Evolutionary conservation across 2,797 vertebrate genomes (phyloP).

Genomic region (Amazona finschi): DNA sequence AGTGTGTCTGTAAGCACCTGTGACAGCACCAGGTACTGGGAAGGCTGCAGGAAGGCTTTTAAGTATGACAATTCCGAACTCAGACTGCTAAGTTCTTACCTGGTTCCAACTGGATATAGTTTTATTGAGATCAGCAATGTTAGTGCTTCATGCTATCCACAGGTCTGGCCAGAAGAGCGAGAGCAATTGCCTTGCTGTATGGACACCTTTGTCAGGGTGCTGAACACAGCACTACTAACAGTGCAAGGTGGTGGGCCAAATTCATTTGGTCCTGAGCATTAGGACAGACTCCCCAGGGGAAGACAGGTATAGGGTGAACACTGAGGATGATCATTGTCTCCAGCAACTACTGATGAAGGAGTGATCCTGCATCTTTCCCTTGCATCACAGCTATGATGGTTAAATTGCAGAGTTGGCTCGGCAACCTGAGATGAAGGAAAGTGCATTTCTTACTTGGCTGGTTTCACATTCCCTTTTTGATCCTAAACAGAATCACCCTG

Average conservation of each 20-base stretch:
- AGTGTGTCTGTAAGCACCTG: fast-evolving
- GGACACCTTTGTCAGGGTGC: not conserved
- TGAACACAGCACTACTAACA: not conserved
- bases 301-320: no score
- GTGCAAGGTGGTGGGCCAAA: fast-evolving
- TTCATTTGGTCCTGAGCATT: not conserved
- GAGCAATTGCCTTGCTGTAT: not conserved
- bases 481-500: not conserved
- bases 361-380: not conserved
- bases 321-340: not conserved
- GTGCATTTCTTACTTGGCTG: not conserved
- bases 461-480: not conserved
- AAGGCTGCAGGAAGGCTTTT: not conserved
- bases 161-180: not conserved
- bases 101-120: not conserved
- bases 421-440: not conserved
- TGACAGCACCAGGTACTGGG: not conserved
- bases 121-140: not conserved
- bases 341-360: not conserved
- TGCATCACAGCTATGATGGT: not conserved
- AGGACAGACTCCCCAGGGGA: no score
- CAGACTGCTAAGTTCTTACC: not conserved
- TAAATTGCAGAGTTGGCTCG: not conserved
- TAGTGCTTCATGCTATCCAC: fast-evolving
- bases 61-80: not conserved